Evolutionary conservation across 1,140 invertebrate species (phyloP).

Genomic region (Neuroterus valhalla): DNA sequence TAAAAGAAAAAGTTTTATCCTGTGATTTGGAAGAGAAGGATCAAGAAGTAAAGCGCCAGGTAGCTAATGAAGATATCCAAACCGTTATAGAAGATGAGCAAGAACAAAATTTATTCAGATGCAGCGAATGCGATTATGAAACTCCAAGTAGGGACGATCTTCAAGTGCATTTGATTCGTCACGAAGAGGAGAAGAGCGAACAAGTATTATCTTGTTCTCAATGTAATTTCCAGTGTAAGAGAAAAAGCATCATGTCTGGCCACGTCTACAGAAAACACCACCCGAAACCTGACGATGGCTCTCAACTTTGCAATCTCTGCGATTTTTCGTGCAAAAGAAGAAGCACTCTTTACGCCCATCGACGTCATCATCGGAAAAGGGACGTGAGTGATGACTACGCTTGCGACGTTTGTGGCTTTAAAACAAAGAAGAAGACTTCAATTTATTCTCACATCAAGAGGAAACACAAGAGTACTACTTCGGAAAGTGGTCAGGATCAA

Average conservation of each 20-base stretch:
- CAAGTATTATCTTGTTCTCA: conserved; percentile 47
- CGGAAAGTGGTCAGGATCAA: conserved; percentile 40
- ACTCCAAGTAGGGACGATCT: conserved; percentile 34
- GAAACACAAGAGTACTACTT: conserved; percentile 55
- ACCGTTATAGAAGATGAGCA: too few relatives aligned
- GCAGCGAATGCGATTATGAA: conserved; percentile 45
- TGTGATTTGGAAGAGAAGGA: conserved; percentile 3
- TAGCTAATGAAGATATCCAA: too few relatives aligned
- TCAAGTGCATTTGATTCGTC: conserved; percentile 32
- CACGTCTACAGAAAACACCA: conserved; percentile 56
- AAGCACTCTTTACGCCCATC: conserved; percentile 76
- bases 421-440: conserved; percentile 61
- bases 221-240: conserved; percentile 51
- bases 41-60: too few relatives aligned
- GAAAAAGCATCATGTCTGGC: conserved; percentile 41
- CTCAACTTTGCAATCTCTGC: conserved; percentile 59
- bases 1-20: conserved; percentile 30
- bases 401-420: conserved; percentile 67
- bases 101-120: conserved; percentile 41
- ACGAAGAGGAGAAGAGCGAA: conserved; percentile 4
- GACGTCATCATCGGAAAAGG: conserved; percentile 68
- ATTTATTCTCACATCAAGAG: conserved; percentile 68
- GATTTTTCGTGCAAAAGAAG: conserved; percentile 75
- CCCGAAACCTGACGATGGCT: neutral
- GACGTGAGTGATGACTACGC: conserved; percentile 48